Conservation (phyloP, 2,888 invertebrate genomes). For the Drosophila recens region DNA sequence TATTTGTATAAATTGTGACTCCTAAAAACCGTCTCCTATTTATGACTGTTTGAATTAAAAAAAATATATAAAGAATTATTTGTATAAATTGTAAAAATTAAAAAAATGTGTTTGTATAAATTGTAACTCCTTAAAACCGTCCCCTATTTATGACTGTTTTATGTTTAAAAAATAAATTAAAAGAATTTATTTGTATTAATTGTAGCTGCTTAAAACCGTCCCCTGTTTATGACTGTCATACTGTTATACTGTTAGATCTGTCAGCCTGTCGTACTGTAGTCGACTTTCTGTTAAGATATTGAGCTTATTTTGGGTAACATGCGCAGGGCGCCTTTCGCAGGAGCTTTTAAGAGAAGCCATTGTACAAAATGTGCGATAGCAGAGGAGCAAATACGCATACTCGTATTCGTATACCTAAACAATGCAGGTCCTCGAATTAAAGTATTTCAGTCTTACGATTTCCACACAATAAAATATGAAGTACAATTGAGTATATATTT, state of each 20-base stretch:
- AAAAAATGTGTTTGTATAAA: not conserved
- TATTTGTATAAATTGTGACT: not conserved
- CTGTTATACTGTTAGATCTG: not conserved
- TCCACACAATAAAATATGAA: not conserved
- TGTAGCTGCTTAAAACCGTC: no score
- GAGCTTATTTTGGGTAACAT: slow-evolving; percentile 13
- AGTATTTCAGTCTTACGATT: not conserved
- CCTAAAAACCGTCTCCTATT: not conserved
- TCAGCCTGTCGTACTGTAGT: not conserved
- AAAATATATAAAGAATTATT: no score
- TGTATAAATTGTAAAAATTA: no score
- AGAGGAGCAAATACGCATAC: not conserved
- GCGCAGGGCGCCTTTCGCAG: slow-evolving; percentile 16
- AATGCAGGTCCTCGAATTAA: not conserved
- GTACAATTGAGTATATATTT: not conserved
- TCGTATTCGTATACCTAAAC: not conserved
- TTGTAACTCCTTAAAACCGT: not conserved
- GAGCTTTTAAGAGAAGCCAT: slow-evolving; percentile 43
- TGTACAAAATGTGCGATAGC: slow-evolving; percentile 35
- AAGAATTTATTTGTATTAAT: no score
- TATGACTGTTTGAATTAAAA: no score
- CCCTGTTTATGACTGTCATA: not conserved
- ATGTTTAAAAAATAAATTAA: no score
- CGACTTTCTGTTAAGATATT: not conserved
- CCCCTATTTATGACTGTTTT: not conserved